Base-by-base conservation (phyloP, 2,113 vertebrate genomes). In the Spermophilus dauricus region DNA sequence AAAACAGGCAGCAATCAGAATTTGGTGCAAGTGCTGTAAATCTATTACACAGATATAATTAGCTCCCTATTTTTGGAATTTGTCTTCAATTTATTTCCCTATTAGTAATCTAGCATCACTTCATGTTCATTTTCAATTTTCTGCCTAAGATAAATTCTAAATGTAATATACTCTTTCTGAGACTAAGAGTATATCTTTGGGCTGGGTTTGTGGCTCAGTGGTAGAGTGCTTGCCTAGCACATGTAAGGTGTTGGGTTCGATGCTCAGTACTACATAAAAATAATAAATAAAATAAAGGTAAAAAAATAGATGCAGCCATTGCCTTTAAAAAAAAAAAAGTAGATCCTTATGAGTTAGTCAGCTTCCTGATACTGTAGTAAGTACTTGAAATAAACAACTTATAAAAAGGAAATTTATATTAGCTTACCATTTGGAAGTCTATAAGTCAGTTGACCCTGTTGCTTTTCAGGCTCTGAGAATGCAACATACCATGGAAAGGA, bases 61-160 rank as follows among this genome's bases (percentile, higher is more conserved):
- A 87, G 53, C 83, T 45, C 72, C 28, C 12, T 87, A 28, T 39
- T 97, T 95, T 93, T 69, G 9, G 48, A 86, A 86, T 45, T 94
- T 83, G 22, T 76, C 37, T 93, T 86, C 7, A 75, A 1, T 61
- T 82, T 87, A 81, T 69, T 76, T 63, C 30, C 92, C 18, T 37
- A 37, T 81, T 67, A 2, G 65, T 96, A 58, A 32, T 95, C 58
- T 77, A 34, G 32, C n/a, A 87, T 83, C 34, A 53, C 20, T 87
- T 78, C 24, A n/a, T 86, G 9, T 82, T 51, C n/a, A 89, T 82
- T 82, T 16, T 93, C 75, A 58, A 56, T 32, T 63, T 92, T 83
- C 89, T 65, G 26, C 42, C 63, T 81, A 76, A 24, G 30, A 37
- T 80, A 92, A 85, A 89, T 89, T 86, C n/a, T 82, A 28, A 76